Conservation (phyloP, 1,140 invertebrate genomes). For the Drosophila azteca region DNA sequence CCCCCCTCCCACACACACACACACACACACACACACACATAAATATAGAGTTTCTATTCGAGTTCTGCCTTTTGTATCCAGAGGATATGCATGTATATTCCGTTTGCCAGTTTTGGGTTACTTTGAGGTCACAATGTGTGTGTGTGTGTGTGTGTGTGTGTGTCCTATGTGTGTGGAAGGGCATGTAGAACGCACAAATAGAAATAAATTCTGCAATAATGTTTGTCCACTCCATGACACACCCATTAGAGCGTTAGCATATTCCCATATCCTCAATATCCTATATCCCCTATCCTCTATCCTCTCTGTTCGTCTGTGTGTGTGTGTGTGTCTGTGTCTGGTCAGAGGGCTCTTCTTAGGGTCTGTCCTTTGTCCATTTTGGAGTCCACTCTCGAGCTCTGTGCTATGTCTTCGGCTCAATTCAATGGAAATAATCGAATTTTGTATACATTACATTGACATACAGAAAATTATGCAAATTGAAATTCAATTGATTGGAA, state of each 20-base stretch:
- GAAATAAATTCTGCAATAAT: slow-evolving; percentile 72
- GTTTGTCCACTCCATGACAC: slow-evolving; percentile 70
- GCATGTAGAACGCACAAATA: slow-evolving; percentile 44
- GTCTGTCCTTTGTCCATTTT: slow-evolving; percentile 59
- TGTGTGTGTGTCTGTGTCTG: slow-evolving; percentile 23
- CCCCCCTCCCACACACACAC: slow-evolving; percentile 41
- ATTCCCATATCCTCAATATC: slow-evolving; percentile 45
- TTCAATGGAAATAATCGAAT: slow-evolving; percentile 82
- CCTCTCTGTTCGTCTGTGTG: slow-evolving; percentile 8
- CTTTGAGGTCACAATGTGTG: slow-evolving; percentile 66
- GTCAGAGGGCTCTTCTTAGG: slow-evolving; percentile 25
- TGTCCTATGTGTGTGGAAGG: no score
- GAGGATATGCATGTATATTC: no score
- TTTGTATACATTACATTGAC: slow-evolving; percentile 78
- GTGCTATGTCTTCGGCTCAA: slow-evolving; percentile 74
- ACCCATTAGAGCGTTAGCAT: slow-evolving; percentile 56
- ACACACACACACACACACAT: slow-evolving; percentile 39
- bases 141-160: slow-evolving; percentile 1
- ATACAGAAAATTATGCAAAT: slow-evolving; percentile 80
- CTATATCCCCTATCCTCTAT: slow-evolving; percentile 27
- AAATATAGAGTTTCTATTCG: slow-evolving; percentile 39
- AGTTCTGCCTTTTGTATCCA: slow-evolving; percentile 54
- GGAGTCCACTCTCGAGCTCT: slow-evolving; percentile 51
- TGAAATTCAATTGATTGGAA: slow-evolving; percentile 82
- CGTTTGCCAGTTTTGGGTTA: slow-evolving; percentile 69